Evolutionary conservation across 2,888 invertebrate species (phyloP).

Genomic region (Aplocera efformata): DNA sequence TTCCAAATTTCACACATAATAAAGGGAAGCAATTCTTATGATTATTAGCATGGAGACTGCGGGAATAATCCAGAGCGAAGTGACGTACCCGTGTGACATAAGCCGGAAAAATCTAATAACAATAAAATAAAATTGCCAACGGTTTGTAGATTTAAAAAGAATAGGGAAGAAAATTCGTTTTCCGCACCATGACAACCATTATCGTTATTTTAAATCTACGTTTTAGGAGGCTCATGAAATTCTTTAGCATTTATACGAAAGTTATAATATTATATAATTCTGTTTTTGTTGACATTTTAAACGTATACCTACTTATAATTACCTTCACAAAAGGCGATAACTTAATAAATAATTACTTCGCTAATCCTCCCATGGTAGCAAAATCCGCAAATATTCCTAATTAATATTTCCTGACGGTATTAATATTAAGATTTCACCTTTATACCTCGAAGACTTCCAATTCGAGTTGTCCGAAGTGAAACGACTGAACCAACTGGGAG

Average conservation of each 20-base stretch:
- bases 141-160: slow-evolving; percentile 78
- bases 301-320: slow-evolving; percentile 23
- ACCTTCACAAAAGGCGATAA: slow-evolving; percentile 33
- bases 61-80: slow-evolving; percentile 73
- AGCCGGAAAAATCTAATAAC: slow-evolving; percentile 80
- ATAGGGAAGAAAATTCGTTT: slow-evolving; percentile 76
- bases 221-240: slow-evolving; percentile 55
- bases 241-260: slow-evolving; percentile 46
- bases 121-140: slow-evolving; percentile 79
- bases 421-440: slow-evolving; percentile 76
- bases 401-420: slow-evolving; percentile 70
- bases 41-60: slow-evolving; percentile 77
- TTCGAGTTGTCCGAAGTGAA: slow-evolving; percentile 49
- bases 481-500: slow-evolving; percentile 56
- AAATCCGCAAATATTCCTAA: slow-evolving; percentile 67
- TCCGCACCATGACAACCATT: slow-evolving; percentile 70
- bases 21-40: slow-evolving; percentile 79
- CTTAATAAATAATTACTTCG: slow-evolving; percentile 35
- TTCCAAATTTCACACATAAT: slow-evolving; percentile 78
- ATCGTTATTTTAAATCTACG: slow-evolving; percentile 75
- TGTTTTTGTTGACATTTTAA: slow-evolving; percentile 18
- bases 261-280: slow-evolving; percentile 28
- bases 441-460: slow-evolving; percentile 52
- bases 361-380: slow-evolving; percentile 50
- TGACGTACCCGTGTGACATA: slow-evolving; percentile 75